These are phyloP conservation scores for Upupa epops DNA, from an alignment of 2,113 vertebrate species.

Conservation along the genomic window DNA sequence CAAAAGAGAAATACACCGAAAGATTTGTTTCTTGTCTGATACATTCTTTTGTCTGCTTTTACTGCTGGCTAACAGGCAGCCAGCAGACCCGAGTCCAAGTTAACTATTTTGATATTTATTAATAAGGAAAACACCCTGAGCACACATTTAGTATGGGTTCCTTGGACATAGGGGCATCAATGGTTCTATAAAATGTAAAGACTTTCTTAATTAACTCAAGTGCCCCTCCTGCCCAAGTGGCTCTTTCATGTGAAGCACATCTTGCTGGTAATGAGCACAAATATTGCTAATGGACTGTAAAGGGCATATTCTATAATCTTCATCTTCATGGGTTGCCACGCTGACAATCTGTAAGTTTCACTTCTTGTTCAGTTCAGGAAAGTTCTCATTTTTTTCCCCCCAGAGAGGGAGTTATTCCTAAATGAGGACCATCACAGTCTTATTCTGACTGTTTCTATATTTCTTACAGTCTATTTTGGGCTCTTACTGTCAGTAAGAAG, in stretches of 20 bases:
- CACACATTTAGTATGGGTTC: conserved; percentile 49
- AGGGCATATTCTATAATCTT: conserved; percentile 42
- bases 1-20: not conserved
- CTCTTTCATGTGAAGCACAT: conserved; percentile 62
- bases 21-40: conserved; percentile 12
- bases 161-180: conserved; percentile 59
- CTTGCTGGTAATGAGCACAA: conserved; percentile 69
- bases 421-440: not conserved
- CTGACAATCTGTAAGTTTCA: not conserved
- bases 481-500: not conserved
- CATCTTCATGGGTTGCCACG: not conserved
- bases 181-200: conserved; percentile 76
- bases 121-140: conserved; percentile 50
- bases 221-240: conserved; percentile 69
- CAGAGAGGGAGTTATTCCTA: not conserved
- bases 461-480: not conserved
- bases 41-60: conserved; percentile 33
- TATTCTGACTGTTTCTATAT: not conserved
- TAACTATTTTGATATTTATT: conserved; percentile 76
- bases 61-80: not conserved
- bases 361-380: not conserved
- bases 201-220: conserved; percentile 78
- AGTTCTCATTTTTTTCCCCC: not conserved
- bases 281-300: conserved; percentile 68
- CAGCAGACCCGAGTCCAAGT: conserved; percentile 54